These are phyloP conservation scores for Charaxes varanes DNA, from an alignment of 1,140 invertebrate genomes.

Conservation along the genomic window DNA sequence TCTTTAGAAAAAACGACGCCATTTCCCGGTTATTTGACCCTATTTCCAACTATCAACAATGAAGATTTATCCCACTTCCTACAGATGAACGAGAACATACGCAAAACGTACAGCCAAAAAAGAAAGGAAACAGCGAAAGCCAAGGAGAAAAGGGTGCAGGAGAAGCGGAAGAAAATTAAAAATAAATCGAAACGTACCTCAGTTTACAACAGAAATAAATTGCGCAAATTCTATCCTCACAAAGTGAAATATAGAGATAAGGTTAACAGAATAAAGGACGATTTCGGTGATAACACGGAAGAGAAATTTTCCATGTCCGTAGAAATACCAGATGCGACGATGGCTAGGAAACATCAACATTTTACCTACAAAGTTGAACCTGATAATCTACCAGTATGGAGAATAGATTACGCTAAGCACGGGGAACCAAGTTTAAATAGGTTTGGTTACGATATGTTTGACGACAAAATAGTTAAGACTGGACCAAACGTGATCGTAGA, in stretches of 20 bases:
- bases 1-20: constrained; percentile 33
- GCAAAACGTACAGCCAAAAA: constrained; percentile 14
- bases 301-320: constrained; percentile 54
- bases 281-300: constrained; percentile 35
- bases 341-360: constrained; percentile 27
- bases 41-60: constrained; percentile 40
- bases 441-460: constrained; percentile 29
- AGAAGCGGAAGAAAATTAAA: constrained; percentile 29
- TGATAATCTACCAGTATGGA: constrained; percentile 39
- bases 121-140: constrained; percentile 21
- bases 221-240: constrained; percentile 56
- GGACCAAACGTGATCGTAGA: constrained; percentile 30
- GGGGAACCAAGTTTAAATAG: constrained; percentile 41
- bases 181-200: constrained; percentile 23
- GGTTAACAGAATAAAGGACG: constrained; percentile 11
- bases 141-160: constrained; percentile 13
- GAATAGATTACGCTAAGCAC: constrained; percentile 58
- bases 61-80: constrained; percentile 44
- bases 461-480: constrained; percentile 34
- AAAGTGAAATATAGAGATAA: constrained; percentile 59
- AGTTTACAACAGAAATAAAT: constrained; percentile 46
- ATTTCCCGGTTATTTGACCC: constrained; percentile 19
- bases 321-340: constrained; percentile 30
- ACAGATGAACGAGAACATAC: constrained; percentile 25
- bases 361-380: constrained; percentile 36